A percentile compares a stretch with the other conserved stretches of the same genome.
Evolutionary conservation across 2,113 vertebrate genomes (phyloP).

Genomic region (Procavia capensis): DNA sequence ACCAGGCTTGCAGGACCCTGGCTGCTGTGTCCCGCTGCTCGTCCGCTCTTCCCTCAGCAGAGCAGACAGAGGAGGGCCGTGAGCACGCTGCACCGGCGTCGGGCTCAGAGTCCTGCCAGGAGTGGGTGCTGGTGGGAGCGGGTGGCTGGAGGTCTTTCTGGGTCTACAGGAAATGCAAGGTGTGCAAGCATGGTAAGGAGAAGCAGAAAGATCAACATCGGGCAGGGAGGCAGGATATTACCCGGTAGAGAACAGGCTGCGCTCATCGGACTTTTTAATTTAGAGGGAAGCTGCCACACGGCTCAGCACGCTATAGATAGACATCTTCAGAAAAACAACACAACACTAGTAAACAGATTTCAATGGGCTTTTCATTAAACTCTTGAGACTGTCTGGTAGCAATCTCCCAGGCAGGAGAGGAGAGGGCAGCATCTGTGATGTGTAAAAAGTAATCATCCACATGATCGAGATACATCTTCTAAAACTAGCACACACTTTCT

Average conservation of each 20-base stretch:
- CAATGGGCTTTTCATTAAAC: background rate
- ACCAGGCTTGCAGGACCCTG: slow-evolving; percentile 87
- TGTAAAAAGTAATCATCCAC: background rate
- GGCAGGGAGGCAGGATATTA: background rate
- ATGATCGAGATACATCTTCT: fast-evolving
- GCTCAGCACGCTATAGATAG: background rate
- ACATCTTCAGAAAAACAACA: background rate
- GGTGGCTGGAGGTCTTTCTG: background rate
- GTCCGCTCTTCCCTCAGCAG: background rate
- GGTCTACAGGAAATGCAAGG: slow-evolving; percentile 48
- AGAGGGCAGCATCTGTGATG: background rate
- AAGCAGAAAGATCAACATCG: background rate
- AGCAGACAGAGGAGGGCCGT: background rate
- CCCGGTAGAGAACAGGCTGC: fast-evolving
- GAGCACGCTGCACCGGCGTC: background rate
- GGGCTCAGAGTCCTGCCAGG: background rate
- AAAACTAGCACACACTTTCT: background rate
- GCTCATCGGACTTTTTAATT: background rate
- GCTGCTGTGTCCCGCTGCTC: slow-evolving; percentile 85
- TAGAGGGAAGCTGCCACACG: background rate
- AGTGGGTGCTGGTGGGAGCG: background rate
- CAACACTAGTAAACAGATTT: background rate
- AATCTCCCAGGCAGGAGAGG: background rate
- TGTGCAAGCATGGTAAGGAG: background rate
- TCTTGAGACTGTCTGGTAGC: background rate